Evolutionary conservation across 1,140 invertebrate genomes (phyloP).

Genomic region (Apis mellifera): DNA sequence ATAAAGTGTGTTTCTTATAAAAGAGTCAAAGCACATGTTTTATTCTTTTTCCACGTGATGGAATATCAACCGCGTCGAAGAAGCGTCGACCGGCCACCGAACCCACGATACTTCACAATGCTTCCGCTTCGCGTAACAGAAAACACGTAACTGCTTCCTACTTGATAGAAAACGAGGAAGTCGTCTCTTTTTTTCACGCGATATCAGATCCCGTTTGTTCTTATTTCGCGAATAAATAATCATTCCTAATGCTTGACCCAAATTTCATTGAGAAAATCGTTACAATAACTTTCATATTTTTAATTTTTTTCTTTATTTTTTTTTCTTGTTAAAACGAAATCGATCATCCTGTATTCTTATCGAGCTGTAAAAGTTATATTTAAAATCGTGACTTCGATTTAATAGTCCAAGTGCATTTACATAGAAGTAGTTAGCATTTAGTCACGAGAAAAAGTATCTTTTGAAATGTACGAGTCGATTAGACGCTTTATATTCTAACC

Average conservation of each 20-base stretch:
- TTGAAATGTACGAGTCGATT: background rate
- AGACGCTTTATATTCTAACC: background rate
- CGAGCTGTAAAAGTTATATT: too few species aligned
- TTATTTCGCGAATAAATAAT: background rate
- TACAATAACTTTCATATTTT: too few species aligned
- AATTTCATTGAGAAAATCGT: background rate
- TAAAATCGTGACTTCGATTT: background rate
- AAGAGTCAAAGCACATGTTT: background rate
- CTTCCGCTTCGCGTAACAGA: conserved; percentile 73
- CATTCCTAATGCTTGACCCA: background rate
- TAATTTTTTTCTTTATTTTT: too few species aligned
- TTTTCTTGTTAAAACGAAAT: too few species aligned
- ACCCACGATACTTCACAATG: conserved; percentile 71
- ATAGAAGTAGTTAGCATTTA: background rate
- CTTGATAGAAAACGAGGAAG: conserved; percentile 57
- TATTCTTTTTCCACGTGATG: conserved; percentile 22
- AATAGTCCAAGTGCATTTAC: background rate
- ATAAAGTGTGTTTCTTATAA: background rate
- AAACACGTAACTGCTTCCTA: conserved; percentile 71
- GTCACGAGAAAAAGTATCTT: background rate
- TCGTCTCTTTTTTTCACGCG: conserved; percentile 33
- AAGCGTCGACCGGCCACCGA: conserved; percentile 72
- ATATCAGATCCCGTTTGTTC: conserved; percentile 46
- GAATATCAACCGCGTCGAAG: conserved; percentile 43
- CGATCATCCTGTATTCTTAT: too few species aligned